Evolutionary conservation across 2,888 invertebrate species (phyloP), one percentile per base, ranked within the genome.

Genomic region (Smittia aterrima): DNA sequence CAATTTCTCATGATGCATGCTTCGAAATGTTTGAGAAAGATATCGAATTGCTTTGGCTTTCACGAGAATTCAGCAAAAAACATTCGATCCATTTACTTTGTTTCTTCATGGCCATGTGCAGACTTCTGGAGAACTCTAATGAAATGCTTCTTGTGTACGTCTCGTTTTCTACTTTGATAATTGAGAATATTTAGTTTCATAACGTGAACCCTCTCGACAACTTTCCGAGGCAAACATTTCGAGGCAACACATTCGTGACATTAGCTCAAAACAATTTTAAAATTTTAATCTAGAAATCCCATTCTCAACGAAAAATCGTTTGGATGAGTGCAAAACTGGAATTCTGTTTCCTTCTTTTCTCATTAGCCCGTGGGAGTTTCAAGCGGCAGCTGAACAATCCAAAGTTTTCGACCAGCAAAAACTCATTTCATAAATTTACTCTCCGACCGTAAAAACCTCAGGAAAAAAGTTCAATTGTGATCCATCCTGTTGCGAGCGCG

Each of bases 201-300:
- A 58, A 58, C 58, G 4, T 22, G n/a, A n/a, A 16, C 47, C 47
- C 13, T 38, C 38, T 38, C 38, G 11, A 11, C 38, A 7, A 4
- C 38, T 11, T 38, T 47, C 7, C 3, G 47, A n/a, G 47, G 47
- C 16, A 58, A 3, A 20, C 68, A 66, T 32, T 20, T 27, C 38
- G 38, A 66, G 25, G 27, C 32, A 41, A 68, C 68, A 47, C 41
- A 24, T 25, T 68, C 25, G 47, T 68, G 68, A 68, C 68, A 68
- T 68, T 16, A 66, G 27, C 27, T 66, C 32, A 16, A 13, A 27
- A 32, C 66, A 27, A 16, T n/a, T 66, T 32, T 7, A n/a, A 54
- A 3, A 54, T 9, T 7, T 9, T 54, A 54, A 20, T 58, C 20
- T 58, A 58, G 20, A 22, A 22, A 58, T 58, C 18, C 58, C 20